phyloP scores from a whole-genome alignment of 2,113 vertebrate genomes.

The Epinephelus cyanopodus region DNA sequence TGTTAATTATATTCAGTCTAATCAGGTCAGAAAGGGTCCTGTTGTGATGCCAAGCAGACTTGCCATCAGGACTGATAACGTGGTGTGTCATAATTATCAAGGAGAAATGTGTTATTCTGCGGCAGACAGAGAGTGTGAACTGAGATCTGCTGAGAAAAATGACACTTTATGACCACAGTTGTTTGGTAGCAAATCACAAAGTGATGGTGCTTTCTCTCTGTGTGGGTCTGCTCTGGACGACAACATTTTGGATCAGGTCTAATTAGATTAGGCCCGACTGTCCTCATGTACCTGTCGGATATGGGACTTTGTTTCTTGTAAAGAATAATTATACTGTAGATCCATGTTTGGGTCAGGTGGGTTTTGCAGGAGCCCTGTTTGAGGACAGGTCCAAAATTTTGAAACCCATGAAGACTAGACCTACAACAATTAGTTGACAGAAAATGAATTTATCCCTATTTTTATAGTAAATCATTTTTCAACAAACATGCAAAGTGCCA shows the following conservation, averaged over 20 bases:
- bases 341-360: not conserved
- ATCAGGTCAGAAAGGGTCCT: not conserved
- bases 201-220: not conserved
- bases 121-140: constrained; percentile 7
- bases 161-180: not conserved
- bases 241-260: not conserved
- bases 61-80: not conserved
- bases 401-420: not conserved
- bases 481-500: not conserved
- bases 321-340: not conserved
- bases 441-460: too few species aligned
- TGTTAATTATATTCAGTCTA: not conserved
- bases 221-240: not conserved
- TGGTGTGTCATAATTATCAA: not conserved
- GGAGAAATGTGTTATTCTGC: not conserved
- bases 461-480: not conserved
- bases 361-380: not conserved
- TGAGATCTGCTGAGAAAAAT: constrained; percentile 5
- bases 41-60: not conserved
- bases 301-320: not conserved
- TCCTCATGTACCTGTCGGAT: not conserved
- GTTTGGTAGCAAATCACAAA: not conserved
- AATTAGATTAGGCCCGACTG: not conserved
- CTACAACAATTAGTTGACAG: not conserved
- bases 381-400: not conserved